Evolutionary conservation across 2,113 vertebrate species (phyloP).

Genomic region (Abramis brama): DNA sequence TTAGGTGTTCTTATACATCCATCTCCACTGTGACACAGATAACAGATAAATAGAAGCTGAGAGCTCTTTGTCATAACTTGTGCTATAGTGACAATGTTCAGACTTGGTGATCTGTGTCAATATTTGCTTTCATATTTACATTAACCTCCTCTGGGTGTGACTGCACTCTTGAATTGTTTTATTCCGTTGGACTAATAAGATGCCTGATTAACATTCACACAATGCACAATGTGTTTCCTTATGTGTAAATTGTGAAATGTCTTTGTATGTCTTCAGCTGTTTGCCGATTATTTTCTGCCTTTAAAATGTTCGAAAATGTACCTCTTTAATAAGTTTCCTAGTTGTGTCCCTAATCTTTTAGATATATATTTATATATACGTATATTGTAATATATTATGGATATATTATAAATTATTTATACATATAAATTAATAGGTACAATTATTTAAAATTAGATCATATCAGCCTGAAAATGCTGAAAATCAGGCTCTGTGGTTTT

Average conservation of each 20-base stretch:
- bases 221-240: neutral
- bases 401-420: too few species aligned
- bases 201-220: neutral
- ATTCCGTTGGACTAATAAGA: neutral
- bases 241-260: constrained; percentile 16
- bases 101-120: constrained; percentile 3
- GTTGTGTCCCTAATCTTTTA: too few species aligned
- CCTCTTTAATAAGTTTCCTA: too few species aligned
- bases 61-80: neutral
- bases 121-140: constrained; percentile 27
- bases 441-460: neutral
- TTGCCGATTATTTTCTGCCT: neutral
- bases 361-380: too few species aligned
- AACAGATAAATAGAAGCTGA: neutral
- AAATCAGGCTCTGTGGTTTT: neutral
- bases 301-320: too few species aligned
- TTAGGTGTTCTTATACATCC: constrained; percentile 39
- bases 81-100: neutral
- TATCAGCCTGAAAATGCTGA: neutral
- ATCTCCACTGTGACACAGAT: constrained; percentile 20
- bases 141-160: neutral
- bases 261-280: neutral
- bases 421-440: too few species aligned
- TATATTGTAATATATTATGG: too few species aligned
- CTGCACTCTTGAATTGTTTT: neutral